A percentile compares a stretch with the other conserved stretches of the same genome.
These are phyloP conservation scores for Sigmodon hispidus DNA, from an alignment of 2,113 vertebrate genomes.

Conservation along the genomic window DNA sequence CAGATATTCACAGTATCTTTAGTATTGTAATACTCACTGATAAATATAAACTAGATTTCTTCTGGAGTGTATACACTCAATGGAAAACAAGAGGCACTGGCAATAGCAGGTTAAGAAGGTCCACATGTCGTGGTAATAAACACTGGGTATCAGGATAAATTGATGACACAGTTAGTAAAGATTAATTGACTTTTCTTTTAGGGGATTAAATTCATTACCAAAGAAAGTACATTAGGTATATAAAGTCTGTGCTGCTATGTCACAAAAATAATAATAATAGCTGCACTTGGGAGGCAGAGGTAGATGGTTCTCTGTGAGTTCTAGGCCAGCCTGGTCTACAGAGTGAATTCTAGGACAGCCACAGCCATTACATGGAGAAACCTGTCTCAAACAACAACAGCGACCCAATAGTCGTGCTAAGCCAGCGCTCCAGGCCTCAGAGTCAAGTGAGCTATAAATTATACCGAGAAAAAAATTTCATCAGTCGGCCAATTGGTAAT, in stretches of 20 bases:
- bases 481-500: slow-evolving; percentile 86
- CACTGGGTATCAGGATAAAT: neutral
- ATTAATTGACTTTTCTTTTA: slow-evolving; percentile 88
- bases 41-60: slow-evolving; percentile 86
- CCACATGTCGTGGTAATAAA: slow-evolving; percentile 68
- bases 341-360: too few species aligned
- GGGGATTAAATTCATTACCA: slow-evolving; percentile 86
- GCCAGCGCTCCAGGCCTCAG: slow-evolving; percentile 86
- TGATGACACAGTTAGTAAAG: slow-evolving; percentile 87
- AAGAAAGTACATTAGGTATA: slow-evolving; percentile 90
- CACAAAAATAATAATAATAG: too few species aligned
- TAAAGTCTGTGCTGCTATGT: slow-evolving; percentile 87
- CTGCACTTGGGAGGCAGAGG: too few species aligned
- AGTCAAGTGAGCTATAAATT: slow-evolving; percentile 89
- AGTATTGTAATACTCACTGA: slow-evolving; percentile 88
- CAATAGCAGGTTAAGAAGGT: slow-evolving; percentile 86
- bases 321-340: too few species aligned
- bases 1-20: slow-evolving; percentile 87
- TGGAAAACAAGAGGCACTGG: slow-evolving; percentile 88
- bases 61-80: slow-evolving; percentile 90
- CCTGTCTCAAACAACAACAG: too few species aligned
- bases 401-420: slow-evolving; percentile 88
- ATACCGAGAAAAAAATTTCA: slow-evolving; percentile 85
- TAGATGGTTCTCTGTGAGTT: too few species aligned
- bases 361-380: too few species aligned